Conservation (phyloP, 2,888 invertebrate genomes). For the Byasa hedistus region DNA sequence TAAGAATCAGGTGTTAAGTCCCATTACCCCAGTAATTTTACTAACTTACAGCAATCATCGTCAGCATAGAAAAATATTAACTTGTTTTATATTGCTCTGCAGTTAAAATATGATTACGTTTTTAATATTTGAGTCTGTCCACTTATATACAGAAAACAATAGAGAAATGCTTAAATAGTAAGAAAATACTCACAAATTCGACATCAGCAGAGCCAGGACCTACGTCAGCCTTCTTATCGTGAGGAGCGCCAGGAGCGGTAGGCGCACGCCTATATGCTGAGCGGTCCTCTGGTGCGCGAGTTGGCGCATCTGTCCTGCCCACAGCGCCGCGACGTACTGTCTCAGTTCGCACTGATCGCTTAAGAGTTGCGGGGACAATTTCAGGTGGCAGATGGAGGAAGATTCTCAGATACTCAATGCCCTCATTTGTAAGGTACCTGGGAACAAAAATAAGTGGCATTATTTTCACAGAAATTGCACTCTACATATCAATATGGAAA, state of each 20-base stretch:
- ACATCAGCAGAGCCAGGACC: constrained; percentile 96
- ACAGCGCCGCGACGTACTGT: constrained; percentile 88
- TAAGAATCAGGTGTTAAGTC: too few species aligned
- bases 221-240: constrained; percentile 98
- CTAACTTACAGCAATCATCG: too few species aligned
- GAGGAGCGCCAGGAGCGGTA: constrained; percentile 78
- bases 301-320: constrained; percentile 84
- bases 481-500: too few species aligned
- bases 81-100: too few species aligned
- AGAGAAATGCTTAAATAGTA: not conserved
- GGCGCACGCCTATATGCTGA: constrained; percentile 90
- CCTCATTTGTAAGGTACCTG: constrained; percentile 97
- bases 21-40: too few species aligned
- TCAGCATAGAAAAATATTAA: too few species aligned
- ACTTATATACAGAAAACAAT: too few species aligned
- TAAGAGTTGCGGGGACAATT: constrained; percentile 98
- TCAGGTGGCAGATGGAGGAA: constrained; percentile 98
- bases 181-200: constrained; percentile 85
- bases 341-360: constrained; percentile 93
- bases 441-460: too few species aligned
- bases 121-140: too few species aligned
- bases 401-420: constrained; percentile 96
- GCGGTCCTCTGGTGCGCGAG: constrained; percentile 90
- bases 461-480: too few species aligned
- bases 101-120: too few species aligned